Evolutionary conservation across 2,888 invertebrate genomes (phyloP), one percentile per base, ranked within the genome.

Genomic region (Andrena minutula): DNA sequence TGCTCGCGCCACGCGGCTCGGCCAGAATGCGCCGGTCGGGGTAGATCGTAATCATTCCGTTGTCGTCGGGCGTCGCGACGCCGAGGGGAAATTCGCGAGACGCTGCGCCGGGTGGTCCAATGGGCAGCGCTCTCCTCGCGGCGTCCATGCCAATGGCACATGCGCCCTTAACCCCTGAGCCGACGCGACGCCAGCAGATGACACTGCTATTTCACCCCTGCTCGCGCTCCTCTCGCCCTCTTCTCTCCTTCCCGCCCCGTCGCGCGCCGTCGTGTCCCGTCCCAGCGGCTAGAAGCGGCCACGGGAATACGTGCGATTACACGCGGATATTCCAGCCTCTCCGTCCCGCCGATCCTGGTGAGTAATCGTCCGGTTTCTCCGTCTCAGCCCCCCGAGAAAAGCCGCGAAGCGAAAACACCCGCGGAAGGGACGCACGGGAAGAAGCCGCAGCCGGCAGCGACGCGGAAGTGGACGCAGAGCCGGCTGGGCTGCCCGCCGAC

Each of bases 231-330:
- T 85, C 85, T 70, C 70, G 75, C 80, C 76, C 77, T 76, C 75
- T 28, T 58, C 63, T 72, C 74, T 77, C 47, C 41, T 61, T 49
- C 41, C 41, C 47, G 64, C 32, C 49, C 65, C 69, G 35, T 26
- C 69, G 70, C 56, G 79, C 23, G 23, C 69, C 79, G 60, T 41
- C 60, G 83, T 75, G 75, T 72, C 64, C 69, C 72, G 65, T 64
- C 56, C 47, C 60, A 71, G 79, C 66, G 79, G 81, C 86, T 63
- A 74, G 76, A 77, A 72, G 75, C 68, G 75, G 53, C 71, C 68
- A 80, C 78, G 86, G 80, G 79, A 80, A 84, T 88, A 88, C 82
- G 84, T 82, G 75, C 79, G 61, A 81, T 69, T 58, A 53, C 69
- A 64, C 84, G 83, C 83, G 85, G 81, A 84, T 83, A 68, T 79